Base-by-base conservation (phyloP, 1,140 invertebrate species). In the Eupeodes corollae region DNA sequence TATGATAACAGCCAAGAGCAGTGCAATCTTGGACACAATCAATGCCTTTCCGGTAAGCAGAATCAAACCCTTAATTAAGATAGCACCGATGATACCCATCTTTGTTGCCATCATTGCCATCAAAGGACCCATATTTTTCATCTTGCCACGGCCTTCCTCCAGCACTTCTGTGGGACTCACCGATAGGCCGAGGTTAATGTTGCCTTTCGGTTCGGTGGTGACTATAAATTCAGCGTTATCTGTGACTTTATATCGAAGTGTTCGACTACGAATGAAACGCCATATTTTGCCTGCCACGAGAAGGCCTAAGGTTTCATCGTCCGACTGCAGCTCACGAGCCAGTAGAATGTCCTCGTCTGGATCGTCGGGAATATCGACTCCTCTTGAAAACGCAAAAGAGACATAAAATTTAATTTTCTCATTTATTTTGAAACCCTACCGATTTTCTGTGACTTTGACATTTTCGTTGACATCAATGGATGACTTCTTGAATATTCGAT, bases 1-100 rank as follows among this genome's bases (percentile, higher is more conserved):
- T 46, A 89, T 85, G 46, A 88, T 82, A 21, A 79, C 79, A 1
- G 85, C 83, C 11, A 88, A 60, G 0, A 88, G 73, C 5, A 89
- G 73, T 1, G 86, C 86, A 35, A 88, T 80, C 73, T 89, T 89
- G 42, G 83, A 85, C 8, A 89, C 78, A 1, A 88, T 75, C 0
- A 89, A 73, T 21, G 86, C 86, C 69, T 89, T 88, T 53, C 85
- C 85, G 5, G 88, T 85, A 26, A 89, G 74, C 5, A 89, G 68
- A n/a, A 83, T 82, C 1, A 89, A 69, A 9, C 80, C 86, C 56
- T 88, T 88, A 62, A 88, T 83, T 2, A 84, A 79, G 12, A 89
- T 56, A 33, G 83, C 83, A 30, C 83, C 86, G 9, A 88, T 76
- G 40, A 89, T 73, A 57, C 83, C 86, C 18, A 86, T 77, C 61